Percentiles rank a stretch among this genome's conserved stretches.
phyloP scores from a whole-genome alignment of 2,797 vertebrate genomes.

The Myotis vivesi region DNA sequence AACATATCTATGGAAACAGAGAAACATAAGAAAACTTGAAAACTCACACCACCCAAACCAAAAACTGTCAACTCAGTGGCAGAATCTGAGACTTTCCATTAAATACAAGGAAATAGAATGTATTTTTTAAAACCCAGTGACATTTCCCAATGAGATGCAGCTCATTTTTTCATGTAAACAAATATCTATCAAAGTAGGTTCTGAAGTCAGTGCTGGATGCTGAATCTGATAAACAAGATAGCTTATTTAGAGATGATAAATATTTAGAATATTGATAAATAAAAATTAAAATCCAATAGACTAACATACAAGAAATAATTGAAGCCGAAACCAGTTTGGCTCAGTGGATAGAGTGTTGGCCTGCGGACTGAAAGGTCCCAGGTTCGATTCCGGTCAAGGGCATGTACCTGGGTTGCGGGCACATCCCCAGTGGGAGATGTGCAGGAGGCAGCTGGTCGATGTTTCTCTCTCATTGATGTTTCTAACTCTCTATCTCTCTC shows the following conservation, averaged over 20 bases:
- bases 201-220: slow-evolving; percentile 12
- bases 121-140: background rate
- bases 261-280: background rate
- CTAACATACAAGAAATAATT: background rate
- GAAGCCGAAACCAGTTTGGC: too few relatives aligned
- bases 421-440: too few relatives aligned
- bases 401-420: too few relatives aligned
- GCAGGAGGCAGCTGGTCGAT: too few relatives aligned
- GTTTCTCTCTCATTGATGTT: too few relatives aligned
- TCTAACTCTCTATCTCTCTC: too few relatives aligned
- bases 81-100: background rate
- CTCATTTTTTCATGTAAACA: background rate
- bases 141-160: background rate
- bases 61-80: background rate
- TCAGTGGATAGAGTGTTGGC: too few relatives aligned
- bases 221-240: slow-evolving; percentile 13
- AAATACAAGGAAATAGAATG: background rate
- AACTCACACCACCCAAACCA: background rate
- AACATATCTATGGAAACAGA: background rate
- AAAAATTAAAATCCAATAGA: background rate
- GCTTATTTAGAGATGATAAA: slow-evolving; percentile 15
- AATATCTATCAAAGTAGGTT: background rate
- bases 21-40: slow-evolving; percentile 16
- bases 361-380: too few relatives aligned
- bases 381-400: too few relatives aligned